Conservation (phyloP, 2,888 invertebrate genomes). For the Euplagia quadripunctaria region DNA sequence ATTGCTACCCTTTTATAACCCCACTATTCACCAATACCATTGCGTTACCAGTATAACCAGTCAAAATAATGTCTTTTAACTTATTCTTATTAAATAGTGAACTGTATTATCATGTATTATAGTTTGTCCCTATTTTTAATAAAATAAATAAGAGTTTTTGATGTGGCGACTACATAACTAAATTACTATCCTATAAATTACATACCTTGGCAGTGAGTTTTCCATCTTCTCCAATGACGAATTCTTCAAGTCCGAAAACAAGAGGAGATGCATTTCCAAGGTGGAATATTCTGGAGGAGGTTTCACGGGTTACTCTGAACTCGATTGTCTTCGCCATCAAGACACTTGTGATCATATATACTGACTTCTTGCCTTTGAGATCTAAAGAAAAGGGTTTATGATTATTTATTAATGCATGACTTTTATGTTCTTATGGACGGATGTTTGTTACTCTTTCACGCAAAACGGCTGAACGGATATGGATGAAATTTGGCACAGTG, state of each 20-base stretch:
- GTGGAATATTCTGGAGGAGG: slow-evolving; percentile 84
- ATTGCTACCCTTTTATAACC: no score
- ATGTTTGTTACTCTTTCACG: no score
- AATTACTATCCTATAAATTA: background rate
- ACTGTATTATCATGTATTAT: no score
- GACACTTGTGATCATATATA: slow-evolving; percentile 84
- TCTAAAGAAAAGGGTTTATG: slow-evolving; percentile 62
- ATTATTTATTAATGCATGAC: background rate
- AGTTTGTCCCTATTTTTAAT: no score
- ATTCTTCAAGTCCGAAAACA: slow-evolving; percentile 82
- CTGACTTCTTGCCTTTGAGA: slow-evolving; percentile 80
- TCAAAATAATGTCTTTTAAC: no score
- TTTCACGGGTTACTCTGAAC: slow-evolving; percentile 80
- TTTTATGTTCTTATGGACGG: background rate
- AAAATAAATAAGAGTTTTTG: no score
- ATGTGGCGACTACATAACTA: no score
- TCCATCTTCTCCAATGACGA: slow-evolving; percentile 79
- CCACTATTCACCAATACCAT: no score
- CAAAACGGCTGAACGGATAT: no score
- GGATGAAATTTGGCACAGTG: no score
- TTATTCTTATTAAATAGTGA: no score
- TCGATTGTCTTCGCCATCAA: slow-evolving; percentile 85
- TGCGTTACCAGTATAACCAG: no score
- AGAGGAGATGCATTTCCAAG: slow-evolving; percentile 83
- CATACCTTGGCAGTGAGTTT: slow-evolving; percentile 79